Conservation (phyloP, 2,888 invertebrate species). For the Gryllus longicercus region DNA sequence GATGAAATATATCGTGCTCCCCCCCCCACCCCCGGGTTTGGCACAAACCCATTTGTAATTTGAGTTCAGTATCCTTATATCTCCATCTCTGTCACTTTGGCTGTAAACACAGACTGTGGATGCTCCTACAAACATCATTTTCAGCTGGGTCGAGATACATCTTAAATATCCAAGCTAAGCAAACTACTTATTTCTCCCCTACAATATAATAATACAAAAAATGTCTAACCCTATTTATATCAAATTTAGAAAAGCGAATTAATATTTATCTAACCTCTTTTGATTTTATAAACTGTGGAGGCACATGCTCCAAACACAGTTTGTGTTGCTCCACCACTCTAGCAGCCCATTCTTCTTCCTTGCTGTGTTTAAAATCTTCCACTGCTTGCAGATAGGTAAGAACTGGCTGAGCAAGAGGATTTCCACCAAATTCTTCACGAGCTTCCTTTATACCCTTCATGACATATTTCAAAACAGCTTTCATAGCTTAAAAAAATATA, state of each 20-base stretch:
- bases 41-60: too few relatives aligned
- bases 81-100: too few relatives aligned
- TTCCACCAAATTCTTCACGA: constrained; percentile 48
- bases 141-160: too few relatives aligned
- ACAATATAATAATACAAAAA: neutral
- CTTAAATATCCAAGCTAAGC: too few relatives aligned
- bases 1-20: too few relatives aligned
- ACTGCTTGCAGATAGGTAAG: constrained; percentile 52
- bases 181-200: too few relatives aligned
- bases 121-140: too few relatives aligned
- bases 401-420: constrained; percentile 51
- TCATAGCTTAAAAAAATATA: constrained; percentile 39
- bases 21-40: too few relatives aligned
- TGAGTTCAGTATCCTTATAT: too few relatives aligned
- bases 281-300: constrained; percentile 61
- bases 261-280: constrained; percentile 52
- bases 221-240: neutral
- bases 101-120: too few relatives aligned
- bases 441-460: constrained; percentile 54
- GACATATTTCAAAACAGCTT: constrained; percentile 43
- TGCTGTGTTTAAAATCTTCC: constrained; percentile 51
- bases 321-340: constrained; percentile 52
- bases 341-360: constrained; percentile 54
- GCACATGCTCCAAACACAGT: constrained; percentile 66
- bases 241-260: too few relatives aligned